Percentiles rank a stretch among this genome's conserved stretches.
Evolutionary conservation across 2,888 invertebrate genomes (phyloP).

Genomic region (Agonopterix heracliana): DNA sequence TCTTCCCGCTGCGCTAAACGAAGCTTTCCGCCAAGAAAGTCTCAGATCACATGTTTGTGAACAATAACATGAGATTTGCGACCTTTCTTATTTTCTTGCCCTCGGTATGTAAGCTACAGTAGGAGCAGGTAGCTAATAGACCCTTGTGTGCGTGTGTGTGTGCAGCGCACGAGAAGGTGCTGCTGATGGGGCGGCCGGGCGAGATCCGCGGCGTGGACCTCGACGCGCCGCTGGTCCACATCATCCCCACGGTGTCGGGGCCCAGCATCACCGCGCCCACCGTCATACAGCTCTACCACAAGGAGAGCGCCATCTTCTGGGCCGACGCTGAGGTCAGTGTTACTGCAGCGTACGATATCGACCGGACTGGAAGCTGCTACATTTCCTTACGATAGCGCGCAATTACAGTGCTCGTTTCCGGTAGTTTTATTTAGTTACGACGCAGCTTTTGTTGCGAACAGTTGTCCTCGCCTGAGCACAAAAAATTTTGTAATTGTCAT

Average conservation of each 20-base stretch:
- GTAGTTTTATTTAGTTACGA: not conserved
- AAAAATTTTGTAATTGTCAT: too few species aligned
- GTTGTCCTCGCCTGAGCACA: too few species aligned
- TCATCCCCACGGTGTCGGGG: constrained; percentile 87
- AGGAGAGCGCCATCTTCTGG: constrained; percentile 84
- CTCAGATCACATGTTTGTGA: too few species aligned
- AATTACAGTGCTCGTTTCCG: not conserved
- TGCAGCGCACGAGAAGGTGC: constrained; percentile 84
- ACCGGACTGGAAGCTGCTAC: not conserved
- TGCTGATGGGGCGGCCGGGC: constrained; percentile 84
- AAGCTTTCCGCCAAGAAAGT: too few species aligned
- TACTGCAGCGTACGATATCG: too few species aligned
- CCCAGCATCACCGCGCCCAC: constrained; percentile 82
- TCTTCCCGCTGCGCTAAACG: too few species aligned
- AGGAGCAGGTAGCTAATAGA: too few species aligned
- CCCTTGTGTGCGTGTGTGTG: not conserved
- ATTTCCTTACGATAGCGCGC: too few species aligned
- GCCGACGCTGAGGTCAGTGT: constrained; percentile 79
- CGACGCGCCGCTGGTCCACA: constrained; percentile 83
- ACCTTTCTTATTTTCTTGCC: too few species aligned
- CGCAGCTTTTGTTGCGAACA: too few species aligned
- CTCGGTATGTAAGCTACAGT: too few species aligned
- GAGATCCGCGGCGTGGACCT: constrained; percentile 91
- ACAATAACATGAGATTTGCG: too few species aligned
- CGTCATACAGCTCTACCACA: constrained; percentile 82